Percentiles rank a stretch among this genome's conserved stretches.
phyloP scores from a whole-genome alignment of 1,140 invertebrate species.

The Drosophila suzukii region DNA sequence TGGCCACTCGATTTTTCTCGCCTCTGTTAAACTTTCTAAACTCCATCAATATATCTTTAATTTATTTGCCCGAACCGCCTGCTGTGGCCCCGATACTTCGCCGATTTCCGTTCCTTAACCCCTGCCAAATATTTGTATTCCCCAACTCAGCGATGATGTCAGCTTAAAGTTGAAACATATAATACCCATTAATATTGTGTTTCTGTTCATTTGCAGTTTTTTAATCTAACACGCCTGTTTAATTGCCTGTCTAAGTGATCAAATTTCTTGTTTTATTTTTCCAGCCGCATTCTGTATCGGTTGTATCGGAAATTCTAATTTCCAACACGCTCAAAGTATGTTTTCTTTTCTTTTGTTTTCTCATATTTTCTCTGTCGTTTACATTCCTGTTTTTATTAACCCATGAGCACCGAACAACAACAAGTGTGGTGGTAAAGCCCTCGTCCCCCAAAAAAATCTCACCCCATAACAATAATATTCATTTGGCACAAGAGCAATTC shows the following conservation, averaged over 20 bases:
- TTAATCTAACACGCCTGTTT: conserved; percentile 40
- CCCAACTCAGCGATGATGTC: conserved; percentile 39
- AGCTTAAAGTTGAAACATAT: conserved; percentile 23
- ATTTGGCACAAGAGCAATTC: conserved; percentile 44
- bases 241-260: conserved; percentile 37
- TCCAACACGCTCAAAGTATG: conserved; percentile 78
- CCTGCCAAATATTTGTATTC: conserved; percentile 24
- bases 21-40: conserved; percentile 45
- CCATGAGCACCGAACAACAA: conserved; percentile 45
- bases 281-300: conserved; percentile 73
- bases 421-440: conserved; percentile 25
- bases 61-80: conserved; percentile 25
- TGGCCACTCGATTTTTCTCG: conserved; percentile 18
- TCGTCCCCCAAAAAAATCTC: conserved; percentile 10
- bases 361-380: conserved; percentile 33
- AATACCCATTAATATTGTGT: conserved; percentile 33
- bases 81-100: conserved; percentile 47
- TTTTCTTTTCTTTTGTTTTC: conserved; percentile 53
- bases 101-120: conserved; percentile 41
- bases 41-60: conserved; percentile 39
- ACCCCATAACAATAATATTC: conserved; percentile 52
- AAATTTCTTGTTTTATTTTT: conserved; percentile 60
- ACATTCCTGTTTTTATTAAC: conserved; percentile 42
- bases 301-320: conserved; percentile 78
- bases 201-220: conserved; percentile 32